Evolutionary conservation across 2,888 invertebrate genomes (phyloP).

Genomic region (Spodoptera littoralis): DNA sequence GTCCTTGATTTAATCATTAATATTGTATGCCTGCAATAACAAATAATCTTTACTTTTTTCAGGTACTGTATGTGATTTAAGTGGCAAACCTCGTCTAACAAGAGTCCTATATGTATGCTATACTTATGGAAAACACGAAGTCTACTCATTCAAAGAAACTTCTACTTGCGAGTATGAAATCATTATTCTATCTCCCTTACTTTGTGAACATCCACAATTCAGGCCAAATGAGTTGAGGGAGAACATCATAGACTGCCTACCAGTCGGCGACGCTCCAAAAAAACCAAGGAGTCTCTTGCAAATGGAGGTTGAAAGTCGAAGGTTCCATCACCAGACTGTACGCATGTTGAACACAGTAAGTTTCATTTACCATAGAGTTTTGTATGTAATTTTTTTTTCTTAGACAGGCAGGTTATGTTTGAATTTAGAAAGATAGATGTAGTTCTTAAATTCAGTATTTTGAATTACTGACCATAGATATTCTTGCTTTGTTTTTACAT

Average conservation of each 20-base stretch:
- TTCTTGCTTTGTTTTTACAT: not conserved
- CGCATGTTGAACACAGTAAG: constrained; percentile 75
- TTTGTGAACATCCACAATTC: constrained; percentile 97
- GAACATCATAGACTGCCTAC: constrained; percentile 92
- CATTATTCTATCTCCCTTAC: constrained; percentile 94
- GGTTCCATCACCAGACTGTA: constrained; percentile 90
- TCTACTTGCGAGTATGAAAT: constrained; percentile 98
- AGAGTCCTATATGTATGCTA: constrained; percentile 96
- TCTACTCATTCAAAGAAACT: constrained; percentile 97
- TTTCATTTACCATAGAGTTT: constrained; percentile 29
- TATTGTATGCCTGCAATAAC: too few relatives aligned
- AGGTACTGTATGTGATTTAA: constrained; percentile 96
- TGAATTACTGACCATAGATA: too few relatives aligned
- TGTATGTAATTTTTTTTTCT: constrained; percentile 2
- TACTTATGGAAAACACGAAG: constrained; percentile 95
- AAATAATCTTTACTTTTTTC: constrained; percentile 33
- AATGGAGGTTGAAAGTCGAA: constrained; percentile 92
- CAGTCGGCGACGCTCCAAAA: constrained; percentile 90
- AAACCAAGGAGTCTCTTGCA: constrained; percentile 92
- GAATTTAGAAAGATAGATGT: constrained; percentile 3
- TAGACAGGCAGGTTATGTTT: constrained; percentile 9
- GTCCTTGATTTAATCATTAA: too few relatives aligned
- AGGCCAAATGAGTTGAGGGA: constrained; percentile 94
- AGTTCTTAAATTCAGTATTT: not conserved
- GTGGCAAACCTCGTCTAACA: constrained; percentile 94